Evolutionary conservation across 2,888 invertebrate genomes (phyloP).

Genomic region (Plagiodera versicolora): DNA sequence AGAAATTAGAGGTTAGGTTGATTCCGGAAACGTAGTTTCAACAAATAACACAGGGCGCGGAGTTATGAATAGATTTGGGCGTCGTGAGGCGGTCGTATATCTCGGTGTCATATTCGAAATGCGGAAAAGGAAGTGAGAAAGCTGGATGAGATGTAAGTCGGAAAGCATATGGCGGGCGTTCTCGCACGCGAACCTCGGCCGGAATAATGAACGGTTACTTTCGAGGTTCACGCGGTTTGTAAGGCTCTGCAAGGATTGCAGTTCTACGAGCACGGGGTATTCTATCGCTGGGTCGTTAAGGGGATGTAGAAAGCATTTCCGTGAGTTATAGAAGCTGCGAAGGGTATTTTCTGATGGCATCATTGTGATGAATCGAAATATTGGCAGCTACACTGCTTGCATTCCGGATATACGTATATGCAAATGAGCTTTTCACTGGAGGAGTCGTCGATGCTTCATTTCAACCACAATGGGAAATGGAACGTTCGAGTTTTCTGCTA

Average conservation of each 20-base stretch:
- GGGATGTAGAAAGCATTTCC: background rate
- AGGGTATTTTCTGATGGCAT: background rate
- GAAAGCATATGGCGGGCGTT: constrained; percentile 28
- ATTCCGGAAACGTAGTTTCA: constrained; percentile 1
- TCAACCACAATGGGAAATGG: too few relatives aligned
- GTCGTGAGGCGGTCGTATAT: constrained; percentile 26
- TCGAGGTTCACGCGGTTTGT: constrained; percentile 14
- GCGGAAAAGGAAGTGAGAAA: constrained; percentile 31
- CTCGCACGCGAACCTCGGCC: constrained; percentile 21
- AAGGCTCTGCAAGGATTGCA: background rate
- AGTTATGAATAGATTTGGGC: constrained; percentile 30
- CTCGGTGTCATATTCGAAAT: constrained; percentile 25
- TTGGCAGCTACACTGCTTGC: background rate
- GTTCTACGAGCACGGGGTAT: background rate
- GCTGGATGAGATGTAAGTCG: constrained; percentile 30
- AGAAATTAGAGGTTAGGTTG: constrained; percentile 7
- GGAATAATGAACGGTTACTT: constrained; percentile 21
- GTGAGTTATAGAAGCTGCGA: background rate
- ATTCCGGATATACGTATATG: too few relatives aligned
- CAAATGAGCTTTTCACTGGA: too few relatives aligned
- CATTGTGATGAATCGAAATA: background rate
- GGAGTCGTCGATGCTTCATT: too few relatives aligned
- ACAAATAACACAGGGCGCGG: constrained; percentile 23
- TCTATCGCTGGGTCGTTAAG: background rate
- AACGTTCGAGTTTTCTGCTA: too few relatives aligned